Conservation (phyloP, 2,113 vertebrate genomes). For the Ictidomys tridecemlineatus region DNA sequence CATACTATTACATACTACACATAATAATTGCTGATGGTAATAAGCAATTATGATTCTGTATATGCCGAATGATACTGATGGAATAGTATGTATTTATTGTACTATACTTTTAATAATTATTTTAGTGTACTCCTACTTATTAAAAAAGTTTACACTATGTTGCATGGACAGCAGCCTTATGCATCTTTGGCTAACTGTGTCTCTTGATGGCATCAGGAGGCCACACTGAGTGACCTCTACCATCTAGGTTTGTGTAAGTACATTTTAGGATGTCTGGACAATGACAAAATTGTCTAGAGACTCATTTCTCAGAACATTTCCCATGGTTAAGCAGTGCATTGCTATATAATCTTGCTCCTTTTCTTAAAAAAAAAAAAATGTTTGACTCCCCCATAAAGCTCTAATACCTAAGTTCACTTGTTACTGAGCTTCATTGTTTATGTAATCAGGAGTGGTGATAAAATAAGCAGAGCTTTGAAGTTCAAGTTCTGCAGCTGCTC, state of each 20-base stretch:
- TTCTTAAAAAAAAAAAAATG: neutral
- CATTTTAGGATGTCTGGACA: neutral
- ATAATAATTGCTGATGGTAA: neutral
- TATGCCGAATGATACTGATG: no score
- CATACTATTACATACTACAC: neutral
- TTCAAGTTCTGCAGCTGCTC: neutral
- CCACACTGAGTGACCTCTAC: no score
- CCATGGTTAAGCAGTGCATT: neutral
- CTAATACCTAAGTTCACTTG: conserved; percentile 91
- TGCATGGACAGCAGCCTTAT: neutral
- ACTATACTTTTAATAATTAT: neutral
- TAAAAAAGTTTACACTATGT: neutral
- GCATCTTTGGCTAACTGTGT: neutral
- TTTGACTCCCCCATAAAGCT: conserved; percentile 83
- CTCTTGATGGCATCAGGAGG: no score
- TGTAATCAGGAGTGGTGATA: conserved; percentile 93
- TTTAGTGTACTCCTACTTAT: neutral
- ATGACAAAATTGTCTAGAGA: no score
- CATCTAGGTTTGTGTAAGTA: neutral
- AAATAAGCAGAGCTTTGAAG: conserved; percentile 45
- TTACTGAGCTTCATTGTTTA: conserved; percentile 89
- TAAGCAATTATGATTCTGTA: neutral
- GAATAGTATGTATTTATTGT: neutral
- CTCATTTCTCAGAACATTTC: neutral
- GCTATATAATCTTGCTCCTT: neutral